These are phyloP conservation scores for Ormyrus pomaceus DNA, from an alignment of 2,888 invertebrate species.

Conservation along the genomic window DNA sequence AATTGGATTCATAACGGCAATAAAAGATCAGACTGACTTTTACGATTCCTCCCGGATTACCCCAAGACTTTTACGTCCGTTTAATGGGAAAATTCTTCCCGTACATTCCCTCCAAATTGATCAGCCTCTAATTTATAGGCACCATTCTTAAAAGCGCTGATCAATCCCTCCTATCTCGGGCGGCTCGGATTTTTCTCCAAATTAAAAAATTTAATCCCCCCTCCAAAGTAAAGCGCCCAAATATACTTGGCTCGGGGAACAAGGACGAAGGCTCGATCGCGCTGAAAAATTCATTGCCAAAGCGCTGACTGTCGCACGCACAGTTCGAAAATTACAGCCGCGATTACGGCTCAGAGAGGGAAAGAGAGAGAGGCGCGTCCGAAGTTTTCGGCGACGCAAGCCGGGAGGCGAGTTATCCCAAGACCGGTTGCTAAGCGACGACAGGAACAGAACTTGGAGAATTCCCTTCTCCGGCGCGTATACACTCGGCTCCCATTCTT, in stretches of 20 bases:
- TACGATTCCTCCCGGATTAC: too few relatives aligned
- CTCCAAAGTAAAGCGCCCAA: neutral
- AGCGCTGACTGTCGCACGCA: neutral
- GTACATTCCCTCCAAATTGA: too few relatives aligned
- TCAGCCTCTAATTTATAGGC: too few relatives aligned
- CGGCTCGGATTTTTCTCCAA: too few relatives aligned
- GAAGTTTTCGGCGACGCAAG: neutral
- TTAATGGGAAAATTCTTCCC: too few relatives aligned
- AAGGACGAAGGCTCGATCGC: neutral
- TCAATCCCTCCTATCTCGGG: too few relatives aligned
- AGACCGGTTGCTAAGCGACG: slow-evolving; percentile 46
- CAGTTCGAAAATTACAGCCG: slow-evolving; percentile 19
- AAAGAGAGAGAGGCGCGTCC: neutral
- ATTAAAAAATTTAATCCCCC: neutral
- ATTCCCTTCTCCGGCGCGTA: neutral
- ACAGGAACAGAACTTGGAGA: slow-evolving; percentile 33
- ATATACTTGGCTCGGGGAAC: neutral
- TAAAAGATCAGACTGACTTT: too few relatives aligned
- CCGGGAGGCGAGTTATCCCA: slow-evolving; percentile 20
- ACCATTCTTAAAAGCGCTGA: too few relatives aligned
- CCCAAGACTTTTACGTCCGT: too few relatives aligned
- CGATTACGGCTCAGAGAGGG: slow-evolving; percentile 1
- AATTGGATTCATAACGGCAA: too few relatives aligned
- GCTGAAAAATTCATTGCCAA: slow-evolving; percentile 27
- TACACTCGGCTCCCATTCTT: slow-evolving; percentile 12